Evolutionary conservation across 2,888 invertebrate species (phyloP).

Genomic region (Cephus sareptanus): DNA sequence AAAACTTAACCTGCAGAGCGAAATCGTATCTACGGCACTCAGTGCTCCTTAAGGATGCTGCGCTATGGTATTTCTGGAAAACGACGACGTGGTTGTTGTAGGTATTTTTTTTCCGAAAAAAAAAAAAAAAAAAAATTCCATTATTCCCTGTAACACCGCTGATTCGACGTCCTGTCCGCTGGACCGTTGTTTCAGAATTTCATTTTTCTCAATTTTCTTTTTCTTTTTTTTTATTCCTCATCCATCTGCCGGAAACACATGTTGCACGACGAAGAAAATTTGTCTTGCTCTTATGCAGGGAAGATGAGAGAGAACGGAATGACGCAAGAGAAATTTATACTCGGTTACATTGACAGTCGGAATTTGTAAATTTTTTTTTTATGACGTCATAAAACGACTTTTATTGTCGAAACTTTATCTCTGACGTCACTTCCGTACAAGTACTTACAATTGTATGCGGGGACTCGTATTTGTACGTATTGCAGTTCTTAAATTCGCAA

Average conservation of each 20-base stretch:
- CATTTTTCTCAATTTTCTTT: not conserved
- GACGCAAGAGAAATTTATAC: not conserved
- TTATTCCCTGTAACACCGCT: not conserved
- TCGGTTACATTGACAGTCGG: not conserved
- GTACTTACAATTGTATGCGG: not conserved
- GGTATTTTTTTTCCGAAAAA: too few species aligned
- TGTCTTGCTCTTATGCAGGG: not conserved
- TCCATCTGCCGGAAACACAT: not conserved
- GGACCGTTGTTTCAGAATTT: not conserved
- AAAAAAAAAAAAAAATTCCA: not conserved
- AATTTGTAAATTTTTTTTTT: not conserved
- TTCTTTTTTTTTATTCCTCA: too few species aligned
- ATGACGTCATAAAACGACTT: not conserved
- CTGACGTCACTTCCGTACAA: not conserved
- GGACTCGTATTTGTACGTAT: not conserved
- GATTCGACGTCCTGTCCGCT: not conserved
- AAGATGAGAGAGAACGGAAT: not conserved
- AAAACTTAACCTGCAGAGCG: not conserved
- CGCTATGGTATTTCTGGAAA: not conserved
- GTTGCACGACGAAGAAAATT: not conserved
- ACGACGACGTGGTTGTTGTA: too few species aligned
- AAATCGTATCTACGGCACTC: not conserved
- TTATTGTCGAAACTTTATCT: not conserved
- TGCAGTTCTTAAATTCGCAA: not conserved
- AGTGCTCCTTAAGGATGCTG: not conserved